Conservation (phyloP, 1,140 invertebrate species). For the Calosoma granatense region DNA sequence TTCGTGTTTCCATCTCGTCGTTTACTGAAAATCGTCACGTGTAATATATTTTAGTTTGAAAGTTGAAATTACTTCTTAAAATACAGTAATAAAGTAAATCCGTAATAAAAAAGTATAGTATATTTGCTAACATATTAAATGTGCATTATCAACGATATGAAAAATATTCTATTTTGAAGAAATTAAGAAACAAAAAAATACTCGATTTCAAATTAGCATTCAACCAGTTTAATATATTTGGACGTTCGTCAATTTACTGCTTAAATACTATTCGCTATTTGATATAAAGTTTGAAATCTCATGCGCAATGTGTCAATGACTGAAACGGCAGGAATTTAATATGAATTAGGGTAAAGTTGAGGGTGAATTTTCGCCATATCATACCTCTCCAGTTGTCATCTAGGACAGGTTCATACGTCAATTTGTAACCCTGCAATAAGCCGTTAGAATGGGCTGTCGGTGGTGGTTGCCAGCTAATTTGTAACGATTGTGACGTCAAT, state of each 20-base stretch:
- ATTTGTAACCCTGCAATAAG: constrained; percentile 73
- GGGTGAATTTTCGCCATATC: background rate
- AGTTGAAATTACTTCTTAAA: background rate
- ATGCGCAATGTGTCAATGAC: background rate
- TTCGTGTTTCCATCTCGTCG: constrained; percentile 54
- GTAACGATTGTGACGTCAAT: constrained; percentile 61
- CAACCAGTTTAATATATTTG: no score
- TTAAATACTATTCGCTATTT: no score
- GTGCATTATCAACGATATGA: background rate
- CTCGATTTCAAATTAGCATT: no score
- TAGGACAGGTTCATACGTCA: constrained; percentile 56
- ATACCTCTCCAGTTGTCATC: constrained; percentile 44
- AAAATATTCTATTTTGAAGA: background rate
- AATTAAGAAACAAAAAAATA: no score
- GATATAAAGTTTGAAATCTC: background rate
- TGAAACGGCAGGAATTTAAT: background rate
- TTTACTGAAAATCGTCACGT: constrained; percentile 28
- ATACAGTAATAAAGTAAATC: background rate
- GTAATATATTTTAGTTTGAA: no score
- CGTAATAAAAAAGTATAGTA: constrained; percentile 25
- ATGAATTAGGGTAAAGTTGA: background rate
- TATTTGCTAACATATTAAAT: background rate
- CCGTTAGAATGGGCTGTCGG: constrained; percentile 65
- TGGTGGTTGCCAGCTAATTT: constrained; percentile 78
- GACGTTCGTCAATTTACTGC: no score